These are phyloP conservation scores for Tryphoninae sp. DNA, from an alignment of 2,888 invertebrate genomes.

Conservation along the genomic window DNA sequence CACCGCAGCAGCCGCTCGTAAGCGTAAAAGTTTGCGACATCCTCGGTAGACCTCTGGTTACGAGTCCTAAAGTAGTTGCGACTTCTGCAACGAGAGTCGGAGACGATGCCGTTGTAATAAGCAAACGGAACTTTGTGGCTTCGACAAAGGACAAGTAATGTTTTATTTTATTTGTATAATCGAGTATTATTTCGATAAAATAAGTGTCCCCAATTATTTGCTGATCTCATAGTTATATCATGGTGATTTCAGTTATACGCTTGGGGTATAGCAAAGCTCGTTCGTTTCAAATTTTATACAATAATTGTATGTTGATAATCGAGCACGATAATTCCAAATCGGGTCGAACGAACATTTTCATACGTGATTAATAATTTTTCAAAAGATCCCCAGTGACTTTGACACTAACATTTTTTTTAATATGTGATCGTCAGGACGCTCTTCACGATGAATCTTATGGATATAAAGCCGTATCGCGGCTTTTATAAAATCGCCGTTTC, in stretches of 20 bases:
- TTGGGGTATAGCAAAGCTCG: conserved; percentile 77
- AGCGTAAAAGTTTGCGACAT: conserved; percentile 89
- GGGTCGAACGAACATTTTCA: conserved; percentile 52
- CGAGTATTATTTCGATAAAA: background rate
- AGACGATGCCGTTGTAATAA: conserved; percentile 89
- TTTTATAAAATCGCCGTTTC: conserved; percentile 91
- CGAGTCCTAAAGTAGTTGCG: conserved; percentile 86
- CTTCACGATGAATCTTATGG: conserved; percentile 89
- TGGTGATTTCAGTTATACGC: conserved; percentile 78
- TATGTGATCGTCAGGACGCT: conserved; percentile 83
- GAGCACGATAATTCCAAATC: conserved; percentile 9
- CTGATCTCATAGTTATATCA: conserved; percentile 66
- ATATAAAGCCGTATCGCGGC: conserved; percentile 91
- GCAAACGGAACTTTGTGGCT: conserved; percentile 83
- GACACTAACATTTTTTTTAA: conserved; percentile 29
- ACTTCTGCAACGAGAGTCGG: conserved; percentile 88
- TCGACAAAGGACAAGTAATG: conserved; percentile 79
- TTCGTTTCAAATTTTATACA: conserved; percentile 61
- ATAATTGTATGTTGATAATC: conserved; percentile 13
- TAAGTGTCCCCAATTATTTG: conserved; percentile 76
- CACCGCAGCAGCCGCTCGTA: conserved; percentile 88
- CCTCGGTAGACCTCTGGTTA: conserved; percentile 87
- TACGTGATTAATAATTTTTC: background rate
- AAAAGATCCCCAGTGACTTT: conserved; percentile 43
- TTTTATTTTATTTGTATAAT: conserved; percentile 27